Evolutionary conservation across 2,888 invertebrate genomes (phyloP), one percentile per base, ranked within the genome.

Genomic region (Lasioglossum pauxillum): DNA sequence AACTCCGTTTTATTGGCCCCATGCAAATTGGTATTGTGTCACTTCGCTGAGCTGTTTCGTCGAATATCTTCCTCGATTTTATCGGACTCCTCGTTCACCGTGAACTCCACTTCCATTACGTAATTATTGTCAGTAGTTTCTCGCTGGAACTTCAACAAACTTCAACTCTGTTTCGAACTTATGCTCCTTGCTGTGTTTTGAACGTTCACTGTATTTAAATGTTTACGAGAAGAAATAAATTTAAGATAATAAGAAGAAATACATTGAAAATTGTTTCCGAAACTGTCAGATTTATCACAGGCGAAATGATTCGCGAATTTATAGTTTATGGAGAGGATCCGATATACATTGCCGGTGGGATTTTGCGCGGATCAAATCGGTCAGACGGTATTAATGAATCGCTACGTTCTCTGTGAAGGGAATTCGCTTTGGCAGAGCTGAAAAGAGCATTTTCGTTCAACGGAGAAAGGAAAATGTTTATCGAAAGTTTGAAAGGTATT

Each of bases 401-500:
- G 27, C 31, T 31, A 31, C 14, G 27, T 31, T 60, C 27, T 27
- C 60, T 2, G 16, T 19, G 19, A 35, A 31, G 31, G 19, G 64
- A 19, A 31, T 2, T 19, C 31, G 31, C 64, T 64, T 64, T 31
- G 64, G 8, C 31, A 2, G 16, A 19, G 64, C 31, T 46, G 12
- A 35, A 41, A 49, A n/a, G 12, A 38, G 23, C 16, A 69, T 38
- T 69, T 69, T 49, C 49, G 19, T n/a, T 77, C 60, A 10, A 16
- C 14, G 46, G 19, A 44, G 69, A n/a, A n/a, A 44, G 23, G 49
- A 49, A 41, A 80, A 75, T 46, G 57, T 81, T 71, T 76, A 64
- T 64, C 64, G 31, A 8, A 31, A 35, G 31, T 31, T 64, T 31
- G 8, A 8, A 64, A 64, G 64, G 31, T 31, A 64, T 31, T 16